phyloP scores from a whole-genome alignment of 2,113 vertebrate species.

The Capreolus pygargus region DNA sequence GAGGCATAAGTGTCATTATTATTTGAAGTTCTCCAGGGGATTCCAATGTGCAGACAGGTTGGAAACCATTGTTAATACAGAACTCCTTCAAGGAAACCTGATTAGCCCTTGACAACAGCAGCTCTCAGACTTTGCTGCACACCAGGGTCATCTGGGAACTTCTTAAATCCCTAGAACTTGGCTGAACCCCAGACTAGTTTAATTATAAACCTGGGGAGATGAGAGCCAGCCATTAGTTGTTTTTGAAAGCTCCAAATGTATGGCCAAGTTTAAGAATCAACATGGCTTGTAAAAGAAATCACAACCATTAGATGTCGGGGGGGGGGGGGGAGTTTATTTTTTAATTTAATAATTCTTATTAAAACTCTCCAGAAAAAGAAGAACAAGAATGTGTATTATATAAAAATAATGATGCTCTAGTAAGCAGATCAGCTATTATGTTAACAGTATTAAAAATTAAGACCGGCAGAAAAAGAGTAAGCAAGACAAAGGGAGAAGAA shows the following conservation, averaged over 20 bases:
- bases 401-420: constrained; percentile 62
- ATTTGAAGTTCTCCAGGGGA: neutral
- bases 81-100: constrained; percentile 34
- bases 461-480: constrained; percentile 39
- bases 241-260: neutral
- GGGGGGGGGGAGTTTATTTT: neutral
- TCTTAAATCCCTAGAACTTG: neutral
- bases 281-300: constrained; percentile 53
- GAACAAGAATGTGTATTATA: constrained; percentile 60
- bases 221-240: neutral
- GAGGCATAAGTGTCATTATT: neutral
- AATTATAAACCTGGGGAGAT: neutral
- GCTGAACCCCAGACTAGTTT: neutral
- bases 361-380: constrained; percentile 39
- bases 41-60: neutral
- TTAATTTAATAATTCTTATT: constrained; percentile 45
- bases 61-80: neutral
- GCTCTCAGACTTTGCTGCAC: neutral
- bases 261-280: constrained; percentile 17
- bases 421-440: constrained; percentile 68
- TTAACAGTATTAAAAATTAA: constrained; percentile 73
- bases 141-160: neutral
- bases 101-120: neutral
- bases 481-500: constrained; percentile 54
- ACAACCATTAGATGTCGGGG: constrained; percentile 19